Conservation (phyloP, 2,113 vertebrate species). For the Lampris incognitus region DNA sequence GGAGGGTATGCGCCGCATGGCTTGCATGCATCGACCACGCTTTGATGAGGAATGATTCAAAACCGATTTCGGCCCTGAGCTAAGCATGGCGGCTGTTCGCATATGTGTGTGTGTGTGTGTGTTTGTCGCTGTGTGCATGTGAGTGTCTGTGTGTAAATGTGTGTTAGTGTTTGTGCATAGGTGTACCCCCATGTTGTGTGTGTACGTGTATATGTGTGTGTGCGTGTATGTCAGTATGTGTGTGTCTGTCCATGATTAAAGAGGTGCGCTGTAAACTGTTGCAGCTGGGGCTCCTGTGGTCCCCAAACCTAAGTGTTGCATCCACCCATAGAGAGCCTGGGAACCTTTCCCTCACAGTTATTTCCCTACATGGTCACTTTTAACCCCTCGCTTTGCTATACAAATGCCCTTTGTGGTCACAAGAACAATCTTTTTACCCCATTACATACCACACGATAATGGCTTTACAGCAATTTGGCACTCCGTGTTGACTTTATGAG, state of each 20-base stretch:
- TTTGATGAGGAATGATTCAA: slow-evolving; percentile 44
- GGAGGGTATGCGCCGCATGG: not conserved
- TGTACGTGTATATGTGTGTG: not conserved
- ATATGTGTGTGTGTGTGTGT: not conserved
- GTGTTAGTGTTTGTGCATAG: not conserved
- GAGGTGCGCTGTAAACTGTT: slow-evolving; percentile 55
- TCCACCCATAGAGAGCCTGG: slow-evolving; percentile 1
- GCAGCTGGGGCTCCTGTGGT: slow-evolving; percentile 46
- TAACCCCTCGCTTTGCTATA: slow-evolving; percentile 4
- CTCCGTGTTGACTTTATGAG: slow-evolving; percentile 49
- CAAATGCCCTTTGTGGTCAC: slow-evolving; percentile 21
- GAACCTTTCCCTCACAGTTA: slow-evolving; percentile 34
- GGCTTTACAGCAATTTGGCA: slow-evolving; percentile 21
- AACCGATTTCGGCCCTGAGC: slow-evolving; percentile 7
- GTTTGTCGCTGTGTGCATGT: not conserved
- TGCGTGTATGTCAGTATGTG: not conserved
- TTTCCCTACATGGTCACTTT: not conserved
- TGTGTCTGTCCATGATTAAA: slow-evolving; percentile 38
- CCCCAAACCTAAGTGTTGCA: slow-evolving; percentile 3
- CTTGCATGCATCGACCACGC: not conserved
- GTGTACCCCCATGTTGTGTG: not conserved
- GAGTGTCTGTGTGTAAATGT: slow-evolving; percentile 7
- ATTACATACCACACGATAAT: slow-evolving; percentile 43
- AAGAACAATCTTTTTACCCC: slow-evolving; percentile 28
- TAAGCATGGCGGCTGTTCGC: not conserved